Percentiles rank a stretch among this genome's conserved stretches.
phyloP scores from a whole-genome alignment of 2,113 vertebrate species.

The Colaptes auratus region DNA sequence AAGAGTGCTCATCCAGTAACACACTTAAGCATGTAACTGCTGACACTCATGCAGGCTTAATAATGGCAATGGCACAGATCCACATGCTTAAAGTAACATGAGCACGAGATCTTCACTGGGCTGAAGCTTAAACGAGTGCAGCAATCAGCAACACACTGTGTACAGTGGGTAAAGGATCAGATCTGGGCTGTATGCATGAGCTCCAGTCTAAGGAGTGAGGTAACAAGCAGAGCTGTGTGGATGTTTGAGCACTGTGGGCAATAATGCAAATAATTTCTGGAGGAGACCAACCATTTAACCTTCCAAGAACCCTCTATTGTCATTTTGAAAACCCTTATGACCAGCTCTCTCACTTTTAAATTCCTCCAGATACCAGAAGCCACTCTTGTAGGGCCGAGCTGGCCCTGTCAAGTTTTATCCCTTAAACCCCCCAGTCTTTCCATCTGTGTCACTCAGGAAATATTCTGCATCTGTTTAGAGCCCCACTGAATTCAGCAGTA shows the following conservation, averaged over 20 bases:
- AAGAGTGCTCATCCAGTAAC: conserved; percentile 2
- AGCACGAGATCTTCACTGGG: neutral
- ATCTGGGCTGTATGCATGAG: neutral
- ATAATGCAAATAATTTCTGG: neutral
- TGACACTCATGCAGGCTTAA: neutral
- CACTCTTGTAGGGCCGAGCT: neutral
- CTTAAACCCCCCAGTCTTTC: neutral
- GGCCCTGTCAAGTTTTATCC: neutral
- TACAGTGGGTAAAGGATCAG: neutral
- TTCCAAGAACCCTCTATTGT: neutral
- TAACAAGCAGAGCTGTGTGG: neutral
- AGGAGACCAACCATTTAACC: neutral
- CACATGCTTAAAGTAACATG: neutral
- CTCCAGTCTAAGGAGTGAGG: neutral
- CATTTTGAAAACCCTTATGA: neutral
- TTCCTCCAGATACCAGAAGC: neutral
- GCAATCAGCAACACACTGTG: neutral
- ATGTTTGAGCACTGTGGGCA: neutral
- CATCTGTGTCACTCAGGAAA: neutral
- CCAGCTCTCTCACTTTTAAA: neutral
- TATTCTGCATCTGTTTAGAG: neutral
- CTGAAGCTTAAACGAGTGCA: neutral
- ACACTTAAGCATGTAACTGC: neutral
- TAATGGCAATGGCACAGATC: neutral
- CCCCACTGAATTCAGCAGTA: neutral